Evolutionary conservation across 2,888 invertebrate species (phyloP).

Genomic region (Euplagia quadripunctaria): DNA sequence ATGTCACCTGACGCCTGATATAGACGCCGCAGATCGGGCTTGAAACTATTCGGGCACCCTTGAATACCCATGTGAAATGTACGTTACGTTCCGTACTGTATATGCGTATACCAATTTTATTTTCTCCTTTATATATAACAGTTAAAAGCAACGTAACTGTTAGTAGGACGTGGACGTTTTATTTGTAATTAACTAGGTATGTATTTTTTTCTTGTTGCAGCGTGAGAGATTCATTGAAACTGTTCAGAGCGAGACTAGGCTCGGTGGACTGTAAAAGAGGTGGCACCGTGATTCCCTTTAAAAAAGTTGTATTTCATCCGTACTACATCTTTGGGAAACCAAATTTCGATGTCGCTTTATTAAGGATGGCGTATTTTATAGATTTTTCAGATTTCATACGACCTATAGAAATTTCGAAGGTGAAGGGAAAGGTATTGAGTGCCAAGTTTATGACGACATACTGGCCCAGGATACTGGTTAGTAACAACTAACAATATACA

Average conservation of each 20-base stretch:
- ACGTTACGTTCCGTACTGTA: no score
- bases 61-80: no score
- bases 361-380: slow-evolving; percentile 61
- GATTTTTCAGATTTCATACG: slow-evolving; percentile 53
- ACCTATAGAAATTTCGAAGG: slow-evolving; percentile 65
- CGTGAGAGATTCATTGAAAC: slow-evolving; percentile 72
- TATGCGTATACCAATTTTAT: no score
- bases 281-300: slow-evolving; percentile 65
- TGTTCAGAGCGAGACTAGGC: slow-evolving; percentile 72
- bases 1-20: no score
- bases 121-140: no score
- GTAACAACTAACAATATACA: slow-evolving; percentile 41
- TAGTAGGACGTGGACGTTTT: no score
- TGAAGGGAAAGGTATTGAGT: slow-evolving; percentile 59
- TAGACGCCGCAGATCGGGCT: no score
- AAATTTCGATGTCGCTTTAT: slow-evolving; percentile 68
- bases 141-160: no score
- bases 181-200: no score
- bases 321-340: slow-evolving; percentile 60
- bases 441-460: slow-evolving; percentile 74
- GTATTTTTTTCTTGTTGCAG: slow-evolving; percentile 55
- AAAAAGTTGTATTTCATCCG: slow-evolving; percentile 68
- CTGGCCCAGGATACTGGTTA: slow-evolving; percentile 79
- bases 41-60: no score
- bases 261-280: slow-evolving; percentile 76